Conservation (phyloP, 2,797 vertebrate species). For the Poliocrania exsul region DNA sequence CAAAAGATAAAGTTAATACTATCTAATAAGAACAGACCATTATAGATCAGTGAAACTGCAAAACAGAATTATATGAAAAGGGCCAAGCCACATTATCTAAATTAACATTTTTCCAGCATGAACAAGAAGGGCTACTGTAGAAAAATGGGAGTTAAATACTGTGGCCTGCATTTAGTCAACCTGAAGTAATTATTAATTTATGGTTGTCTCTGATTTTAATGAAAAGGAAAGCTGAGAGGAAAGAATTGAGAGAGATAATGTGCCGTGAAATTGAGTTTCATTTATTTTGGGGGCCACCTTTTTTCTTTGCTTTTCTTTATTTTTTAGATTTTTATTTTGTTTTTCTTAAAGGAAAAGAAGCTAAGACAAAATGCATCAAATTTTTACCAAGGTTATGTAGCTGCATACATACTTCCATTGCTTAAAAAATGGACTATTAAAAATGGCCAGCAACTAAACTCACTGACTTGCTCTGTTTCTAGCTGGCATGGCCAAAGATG, state of each 20-base stretch:
- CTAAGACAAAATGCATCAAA: constrained; percentile 74
- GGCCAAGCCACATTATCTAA: constrained; percentile 96
- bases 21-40: constrained; percentile 98
- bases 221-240: constrained; percentile 99
- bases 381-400: constrained; percentile 70
- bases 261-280: constrained; percentile 99
- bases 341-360: constrained; percentile 88
- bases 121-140: constrained; percentile 92
- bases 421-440: constrained; percentile 38
- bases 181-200: constrained; percentile 99
- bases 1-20: constrained; percentile 95
- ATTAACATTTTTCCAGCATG: constrained; percentile 99
- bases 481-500: not conserved
- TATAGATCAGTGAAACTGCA: constrained; percentile 97
- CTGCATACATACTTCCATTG: constrained; percentile 26
- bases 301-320: constrained; percentile 57
- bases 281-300: constrained; percentile 94
- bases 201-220: constrained; percentile 99
- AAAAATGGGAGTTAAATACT: constrained; percentile 86
- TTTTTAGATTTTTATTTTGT: constrained; percentile 72
- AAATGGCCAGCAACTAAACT: constrained; percentile 3
- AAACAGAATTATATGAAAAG: constrained; percentile 96
- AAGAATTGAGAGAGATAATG: constrained; percentile 99
- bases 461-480: not conserved
- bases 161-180: constrained; percentile 97